Evolutionary conservation across 2,113 vertebrate species (phyloP).

Genomic region (Odontophorus gujanensis): DNA sequence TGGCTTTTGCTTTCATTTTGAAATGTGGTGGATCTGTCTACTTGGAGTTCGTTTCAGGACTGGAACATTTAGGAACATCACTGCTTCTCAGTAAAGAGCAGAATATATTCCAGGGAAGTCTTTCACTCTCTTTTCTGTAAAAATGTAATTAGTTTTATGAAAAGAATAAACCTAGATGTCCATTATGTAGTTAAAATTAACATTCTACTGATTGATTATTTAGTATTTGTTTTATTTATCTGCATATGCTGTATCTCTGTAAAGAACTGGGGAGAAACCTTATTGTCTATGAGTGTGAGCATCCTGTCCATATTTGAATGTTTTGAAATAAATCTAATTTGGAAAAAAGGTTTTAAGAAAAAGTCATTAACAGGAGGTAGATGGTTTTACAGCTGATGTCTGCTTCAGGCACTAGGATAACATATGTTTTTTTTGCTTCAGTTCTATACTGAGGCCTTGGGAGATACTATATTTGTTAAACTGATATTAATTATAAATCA

Average conservation of each 20-base stretch:
- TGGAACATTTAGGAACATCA: background rate
- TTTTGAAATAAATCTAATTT: background rate
- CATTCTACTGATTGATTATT: background rate
- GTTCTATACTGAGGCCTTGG: background rate
- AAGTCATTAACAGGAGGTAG: background rate
- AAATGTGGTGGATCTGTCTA: background rate
- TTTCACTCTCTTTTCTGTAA: background rate
- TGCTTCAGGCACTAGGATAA: background rate
- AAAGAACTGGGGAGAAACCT: background rate
- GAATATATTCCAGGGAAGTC: background rate
- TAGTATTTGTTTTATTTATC: background rate
- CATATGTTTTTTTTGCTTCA: background rate
- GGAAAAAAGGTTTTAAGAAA: background rate
- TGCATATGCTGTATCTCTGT: background rate
- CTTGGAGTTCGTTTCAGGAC: background rate
- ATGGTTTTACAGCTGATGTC: background rate
- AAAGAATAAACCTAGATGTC: background rate
- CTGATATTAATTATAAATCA: constrained; percentile 37
- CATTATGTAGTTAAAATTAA: constrained; percentile 1
- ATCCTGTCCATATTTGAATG: background rate
- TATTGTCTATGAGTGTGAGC: background rate
- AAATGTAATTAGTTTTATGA: background rate
- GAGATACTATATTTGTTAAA: constrained; percentile 11
- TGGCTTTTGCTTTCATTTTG: background rate
- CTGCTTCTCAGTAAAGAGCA: background rate